phyloP scores from a whole-genome alignment of 2,113 vertebrate genomes.

The Antechinus stuartii region DNA sequence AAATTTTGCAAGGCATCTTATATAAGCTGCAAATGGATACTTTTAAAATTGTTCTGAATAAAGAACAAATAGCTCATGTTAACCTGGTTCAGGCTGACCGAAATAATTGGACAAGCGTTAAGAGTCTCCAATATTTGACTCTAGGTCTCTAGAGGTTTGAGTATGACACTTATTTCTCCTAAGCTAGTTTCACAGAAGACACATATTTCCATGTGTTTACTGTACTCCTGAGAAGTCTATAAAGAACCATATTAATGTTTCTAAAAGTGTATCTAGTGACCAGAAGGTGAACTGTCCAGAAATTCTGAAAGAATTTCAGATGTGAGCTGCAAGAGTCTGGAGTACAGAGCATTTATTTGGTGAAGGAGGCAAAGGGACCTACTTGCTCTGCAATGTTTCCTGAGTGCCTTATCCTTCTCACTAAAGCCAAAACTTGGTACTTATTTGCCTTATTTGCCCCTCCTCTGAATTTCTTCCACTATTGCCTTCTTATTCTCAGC shows the following conservation, averaged over 20 bases:
- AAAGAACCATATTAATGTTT: not conserved
- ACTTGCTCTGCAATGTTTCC: not conserved
- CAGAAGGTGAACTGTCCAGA: not conserved
- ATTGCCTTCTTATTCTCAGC: not conserved
- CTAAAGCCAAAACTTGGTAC: not conserved
- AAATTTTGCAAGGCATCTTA: not conserved
- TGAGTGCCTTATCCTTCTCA: not conserved
- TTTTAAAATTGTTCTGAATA: conserved; percentile 38
- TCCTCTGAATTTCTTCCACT: not conserved
- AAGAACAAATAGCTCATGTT: conserved; percentile 32
- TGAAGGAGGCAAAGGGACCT: not conserved
- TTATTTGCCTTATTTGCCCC: not conserved
- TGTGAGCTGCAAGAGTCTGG: not conserved
- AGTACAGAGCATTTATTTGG: not conserved
- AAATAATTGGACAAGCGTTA: conserved; percentile 43
- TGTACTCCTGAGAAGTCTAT: conserved; percentile 23
- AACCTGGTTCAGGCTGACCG: not conserved
- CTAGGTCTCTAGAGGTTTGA: not conserved
- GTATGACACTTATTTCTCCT: not conserved
- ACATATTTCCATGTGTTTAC: not conserved
- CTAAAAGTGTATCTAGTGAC: not conserved
- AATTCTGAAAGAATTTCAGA: not conserved
- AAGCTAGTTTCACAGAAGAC: not conserved
- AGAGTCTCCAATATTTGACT: conserved; percentile 26
- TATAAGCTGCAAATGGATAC: conserved; percentile 16